A percentile compares a stretch with the other conserved stretches of the same genome.
phyloP scores from a whole-genome alignment of 2,888 invertebrate genomes.

The Salticus scenicus region DNA sequence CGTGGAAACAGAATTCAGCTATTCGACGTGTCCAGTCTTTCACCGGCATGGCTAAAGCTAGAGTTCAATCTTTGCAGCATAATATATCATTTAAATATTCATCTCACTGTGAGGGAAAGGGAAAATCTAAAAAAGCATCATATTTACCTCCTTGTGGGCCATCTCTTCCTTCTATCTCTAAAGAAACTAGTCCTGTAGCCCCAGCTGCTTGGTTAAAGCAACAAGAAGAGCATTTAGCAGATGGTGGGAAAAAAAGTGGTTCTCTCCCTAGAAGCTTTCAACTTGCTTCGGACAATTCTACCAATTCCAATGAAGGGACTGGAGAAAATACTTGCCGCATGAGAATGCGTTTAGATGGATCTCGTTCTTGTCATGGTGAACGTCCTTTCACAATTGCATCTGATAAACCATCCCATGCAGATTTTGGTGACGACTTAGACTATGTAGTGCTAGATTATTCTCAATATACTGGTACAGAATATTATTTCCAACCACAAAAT shows the following conservation, averaged over 20 bases:
- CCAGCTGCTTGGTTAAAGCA: conserved; percentile 84
- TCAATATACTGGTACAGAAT: conserved; percentile 51
- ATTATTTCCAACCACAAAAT: conserved; percentile 28
- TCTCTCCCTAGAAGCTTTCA: conserved; percentile 87
- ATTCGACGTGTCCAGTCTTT: conserved; percentile 73
- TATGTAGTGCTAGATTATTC: conserved; percentile 75
- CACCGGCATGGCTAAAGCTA: conserved; percentile 71
- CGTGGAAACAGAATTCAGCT: conserved; percentile 67
- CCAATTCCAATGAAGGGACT: neutral
- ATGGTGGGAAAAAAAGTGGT: conserved; percentile 83
- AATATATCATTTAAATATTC: conserved; percentile 69
- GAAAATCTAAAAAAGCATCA: conserved; percentile 38
- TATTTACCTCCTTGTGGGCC: conserved; percentile 34
- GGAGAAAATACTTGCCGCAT: conserved; percentile 24
- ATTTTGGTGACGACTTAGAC: conserved; percentile 83
- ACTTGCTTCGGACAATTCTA: conserved; percentile 75
- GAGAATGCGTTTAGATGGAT: conserved; percentile 57
- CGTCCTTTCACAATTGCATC: conserved; percentile 84
- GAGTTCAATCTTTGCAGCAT: conserved; percentile 70
- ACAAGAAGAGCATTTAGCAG: conserved; percentile 82
- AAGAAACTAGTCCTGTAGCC: conserved; percentile 79
- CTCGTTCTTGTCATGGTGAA: conserved; percentile 42
- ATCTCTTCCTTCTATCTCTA: conserved; percentile 45
- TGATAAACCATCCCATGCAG: conserved; percentile 80
- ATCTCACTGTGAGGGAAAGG: conserved; percentile 31